Percentiles rank a stretch among this genome's conserved stretches.
These are phyloP conservation scores for Dendrocincla fuliginosa DNA, from an alignment of 2,797 vertebrate genomes.

Conservation along the genomic window DNA sequence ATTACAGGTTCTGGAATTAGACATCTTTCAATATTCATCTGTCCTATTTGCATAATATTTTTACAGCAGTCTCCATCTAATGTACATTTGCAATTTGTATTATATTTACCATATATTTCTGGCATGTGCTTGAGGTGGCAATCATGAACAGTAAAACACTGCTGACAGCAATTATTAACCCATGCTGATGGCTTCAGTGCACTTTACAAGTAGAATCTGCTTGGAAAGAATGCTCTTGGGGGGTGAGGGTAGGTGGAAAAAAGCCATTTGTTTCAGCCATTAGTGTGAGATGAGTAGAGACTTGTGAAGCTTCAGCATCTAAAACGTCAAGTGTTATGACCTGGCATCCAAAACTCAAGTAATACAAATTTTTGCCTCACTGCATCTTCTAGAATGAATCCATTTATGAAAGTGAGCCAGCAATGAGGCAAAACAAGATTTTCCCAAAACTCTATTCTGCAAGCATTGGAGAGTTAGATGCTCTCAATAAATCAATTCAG, in stretches of 20 bases:
- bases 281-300: conserved; percentile 57
- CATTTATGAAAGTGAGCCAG: conserved; percentile 4
- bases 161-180: conserved; percentile 66
- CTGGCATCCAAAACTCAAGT: conserved; percentile 75
- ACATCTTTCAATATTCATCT: not conserved
- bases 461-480: rapidly evolving
- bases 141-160: conserved; percentile 36
- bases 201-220: conserved; percentile 38
- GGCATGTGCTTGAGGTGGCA: conserved; percentile 75
- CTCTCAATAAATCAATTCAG: not conserved
- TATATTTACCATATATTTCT: conserved; percentile 51
- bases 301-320: conserved; percentile 69
- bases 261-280: conserved; percentile 30
- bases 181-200: conserved; percentile 55
- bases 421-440: not conserved
- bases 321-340: conserved; percentile 60
- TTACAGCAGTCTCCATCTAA: conserved; percentile 18
- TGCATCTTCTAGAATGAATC: conserved; percentile 10
- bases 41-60: conserved; percentile 30
- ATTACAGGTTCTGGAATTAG: not conserved
- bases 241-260: conserved; percentile 39
- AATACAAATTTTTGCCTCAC: conserved; percentile 58
- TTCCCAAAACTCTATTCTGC: not conserved
- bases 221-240: conserved; percentile 27
- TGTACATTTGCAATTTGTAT: conserved; percentile 22